Percentiles rank a stretch among this genome's conserved stretches.
These are phyloP conservation scores for Ladona fulva DNA, from an alignment of 1,140 invertebrate genomes.

Conservation along the genomic window DNA sequence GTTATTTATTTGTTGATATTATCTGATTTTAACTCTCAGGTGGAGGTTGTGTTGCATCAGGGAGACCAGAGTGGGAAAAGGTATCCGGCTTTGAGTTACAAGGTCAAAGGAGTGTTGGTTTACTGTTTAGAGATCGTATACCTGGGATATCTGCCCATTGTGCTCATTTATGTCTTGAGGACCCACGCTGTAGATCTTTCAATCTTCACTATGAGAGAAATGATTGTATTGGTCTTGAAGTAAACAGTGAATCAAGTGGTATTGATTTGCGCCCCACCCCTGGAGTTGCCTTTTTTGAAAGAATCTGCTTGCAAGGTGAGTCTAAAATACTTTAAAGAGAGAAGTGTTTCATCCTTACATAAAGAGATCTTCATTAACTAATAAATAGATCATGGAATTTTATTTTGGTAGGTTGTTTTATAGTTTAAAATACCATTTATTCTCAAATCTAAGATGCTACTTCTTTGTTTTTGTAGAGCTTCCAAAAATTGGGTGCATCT, in stretches of 20 bases:
- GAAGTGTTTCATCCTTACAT: too few relatives aligned
- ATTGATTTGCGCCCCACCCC: constrained; percentile 33
- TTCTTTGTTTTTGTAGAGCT: too few relatives aligned
- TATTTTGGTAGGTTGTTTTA: too few relatives aligned
- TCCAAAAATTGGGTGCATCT: too few relatives aligned
- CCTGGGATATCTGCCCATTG: constrained; percentile 37
- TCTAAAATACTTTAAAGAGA: too few relatives aligned
- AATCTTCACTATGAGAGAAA: constrained; percentile 38
- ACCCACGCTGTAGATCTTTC: constrained; percentile 35
- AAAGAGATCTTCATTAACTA: too few relatives aligned
- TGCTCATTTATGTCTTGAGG: constrained; percentile 32
- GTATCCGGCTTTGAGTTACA: constrained; percentile 37
- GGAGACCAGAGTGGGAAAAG: constrained; percentile 37
- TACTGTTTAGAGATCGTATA: constrained; percentile 30
- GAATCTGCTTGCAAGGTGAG: constrained; percentile 36
- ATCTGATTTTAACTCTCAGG: constrained; percentile 25
- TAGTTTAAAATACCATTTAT: too few relatives aligned
- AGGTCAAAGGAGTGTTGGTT: constrained; percentile 28
- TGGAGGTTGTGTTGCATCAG: constrained; percentile 19
- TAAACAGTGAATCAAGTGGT: constrained; percentile 26
- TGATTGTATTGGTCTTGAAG: constrained; percentile 34
- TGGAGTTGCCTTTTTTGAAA: constrained; percentile 40
- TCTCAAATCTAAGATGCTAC: too few relatives aligned
- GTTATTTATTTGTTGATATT: constrained; percentile 23
- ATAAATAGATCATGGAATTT: too few relatives aligned